phyloP scores from a whole-genome alignment of 2,113 vertebrate species.

The Caloenas nicobarica region DNA sequence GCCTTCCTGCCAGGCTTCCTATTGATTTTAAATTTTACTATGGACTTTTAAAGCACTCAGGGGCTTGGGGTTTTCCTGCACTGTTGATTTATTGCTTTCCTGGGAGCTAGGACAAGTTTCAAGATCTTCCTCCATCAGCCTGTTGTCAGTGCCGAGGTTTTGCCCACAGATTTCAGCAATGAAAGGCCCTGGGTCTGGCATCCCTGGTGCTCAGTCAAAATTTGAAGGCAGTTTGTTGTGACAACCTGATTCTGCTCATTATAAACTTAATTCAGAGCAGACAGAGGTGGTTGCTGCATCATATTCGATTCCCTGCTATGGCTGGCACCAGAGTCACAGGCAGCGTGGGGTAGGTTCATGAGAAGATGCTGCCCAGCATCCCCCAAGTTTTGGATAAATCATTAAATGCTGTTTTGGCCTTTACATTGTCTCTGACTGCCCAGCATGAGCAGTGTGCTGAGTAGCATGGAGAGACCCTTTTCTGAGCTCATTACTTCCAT shows the following conservation, averaged over 20 bases:
- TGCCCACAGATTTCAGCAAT: not conserved
- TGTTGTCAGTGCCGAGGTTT: conserved; percentile 1
- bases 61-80: conserved; percentile 26
- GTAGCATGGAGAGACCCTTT: not conserved
- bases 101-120: not conserved
- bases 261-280: not conserved
- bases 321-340: not conserved
- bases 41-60: conserved; percentile 51
- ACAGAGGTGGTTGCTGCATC: not conserved
- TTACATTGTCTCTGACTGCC: rapidly evolving
- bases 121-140: conserved; percentile 42
- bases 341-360: not conserved
- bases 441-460: not conserved
- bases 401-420: not conserved
- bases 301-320: rapidly evolving
- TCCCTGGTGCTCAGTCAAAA: not conserved
- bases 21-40: conserved; percentile 72
- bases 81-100: conserved; percentile 47
- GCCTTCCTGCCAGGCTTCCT: conserved; percentile 55
- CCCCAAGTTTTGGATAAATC: not conserved
- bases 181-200: not conserved
- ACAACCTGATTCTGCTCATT: not conserved
- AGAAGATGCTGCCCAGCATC: not conserved
- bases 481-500: not conserved
- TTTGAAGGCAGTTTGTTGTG: not conserved